These are phyloP conservation scores for Zeus faber DNA, from an alignment of 2,113 vertebrate species.

Conservation along the genomic window DNA sequence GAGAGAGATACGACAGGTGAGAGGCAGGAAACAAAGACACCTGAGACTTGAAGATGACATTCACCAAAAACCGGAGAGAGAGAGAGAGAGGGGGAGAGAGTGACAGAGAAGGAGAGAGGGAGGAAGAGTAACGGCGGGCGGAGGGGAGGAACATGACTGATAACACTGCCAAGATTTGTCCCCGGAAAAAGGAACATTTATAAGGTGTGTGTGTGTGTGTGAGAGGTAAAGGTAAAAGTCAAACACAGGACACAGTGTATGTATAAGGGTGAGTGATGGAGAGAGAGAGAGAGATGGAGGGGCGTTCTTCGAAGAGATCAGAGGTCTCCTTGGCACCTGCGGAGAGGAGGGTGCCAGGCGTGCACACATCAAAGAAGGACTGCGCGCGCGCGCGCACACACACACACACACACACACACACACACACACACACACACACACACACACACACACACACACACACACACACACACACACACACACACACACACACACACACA, in stretches of 20 bases:
- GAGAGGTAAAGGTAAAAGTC: slow-evolving; percentile 19
- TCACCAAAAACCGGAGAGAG: background rate
- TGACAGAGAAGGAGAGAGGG: slow-evolving; percentile 9
- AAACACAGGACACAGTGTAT: background rate
- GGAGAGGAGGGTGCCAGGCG: slow-evolving; percentile 21
- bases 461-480: slow-evolving; percentile 3
- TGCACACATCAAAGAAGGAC: slow-evolving; percentile 49
- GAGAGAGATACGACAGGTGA: background rate
- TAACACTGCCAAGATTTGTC: slow-evolving; percentile 38
- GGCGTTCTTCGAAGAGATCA: slow-evolving; percentile 50
- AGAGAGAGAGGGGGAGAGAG: background rate
- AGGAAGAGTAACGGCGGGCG: slow-evolving; percentile 11
- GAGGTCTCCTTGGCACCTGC: slow-evolving; percentile 44
- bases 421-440: background rate
- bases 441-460: background rate
- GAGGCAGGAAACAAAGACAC: background rate
- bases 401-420: slow-evolving; percentile 8
- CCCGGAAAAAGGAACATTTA: slow-evolving; percentile 28
- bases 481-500: background rate
- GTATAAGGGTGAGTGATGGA: background rate
- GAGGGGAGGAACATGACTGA: slow-evolving; percentile 46
- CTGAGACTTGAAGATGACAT: background rate
- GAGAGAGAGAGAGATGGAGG: background rate
- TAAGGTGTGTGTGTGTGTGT: slow-evolving; percentile 7
- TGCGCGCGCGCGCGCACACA: slow-evolving; percentile 5